Base-by-base conservation (phyloP, 2,888 invertebrate species). In the Nymphalis c-album region DNA sequence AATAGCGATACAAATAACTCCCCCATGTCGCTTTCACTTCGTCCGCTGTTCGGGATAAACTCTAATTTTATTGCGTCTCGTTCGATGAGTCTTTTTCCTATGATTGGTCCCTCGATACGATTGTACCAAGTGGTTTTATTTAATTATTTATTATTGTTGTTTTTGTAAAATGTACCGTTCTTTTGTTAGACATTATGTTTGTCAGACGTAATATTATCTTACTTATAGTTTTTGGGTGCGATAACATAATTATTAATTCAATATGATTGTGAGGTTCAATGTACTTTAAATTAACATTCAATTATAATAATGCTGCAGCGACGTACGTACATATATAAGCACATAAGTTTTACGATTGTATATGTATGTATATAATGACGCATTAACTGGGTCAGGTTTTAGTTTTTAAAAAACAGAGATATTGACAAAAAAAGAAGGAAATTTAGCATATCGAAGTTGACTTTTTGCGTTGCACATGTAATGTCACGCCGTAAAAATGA, bases 1-100 rank as follows among this genome's bases (percentile, higher is more conserved):
- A 74, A 75, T 45, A 58, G 53, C 51, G 59, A 51, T 51, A 62
- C 40, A 53, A 35, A 59, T 64, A 66, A 67, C 57, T 67, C 81
- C 74, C 78, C 79, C 69, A 83, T 84, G 86, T 84, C 86, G 86
- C 87, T 86, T 87, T 88, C 87, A 84, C 82, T 85, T 81, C 81
- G 83, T 81, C 81, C 73, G 72, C 55, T 81, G 82, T 77, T 80
- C 77, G 87, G 85, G 84, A 87, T 86, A 84, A 85, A 87, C 81
- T 84, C 87, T 88, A 91, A 90, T 90, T 88, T 90, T 88, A 90
- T 90, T 88, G 85, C 85, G 83, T 81, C 78, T 77, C 75, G 80
- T 85, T 87, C 86, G 85, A 88, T 88, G 85, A 53, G 83, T 80
- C 81, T 82, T 82, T 83, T 80, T 81, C 82, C 80, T 78, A 80